Percentiles rank a stretch among this genome's conserved stretches.
These are phyloP conservation scores for Danaus melanippus DNA, from an alignment of 1,140 invertebrate species.

Conservation along the genomic window DNA sequence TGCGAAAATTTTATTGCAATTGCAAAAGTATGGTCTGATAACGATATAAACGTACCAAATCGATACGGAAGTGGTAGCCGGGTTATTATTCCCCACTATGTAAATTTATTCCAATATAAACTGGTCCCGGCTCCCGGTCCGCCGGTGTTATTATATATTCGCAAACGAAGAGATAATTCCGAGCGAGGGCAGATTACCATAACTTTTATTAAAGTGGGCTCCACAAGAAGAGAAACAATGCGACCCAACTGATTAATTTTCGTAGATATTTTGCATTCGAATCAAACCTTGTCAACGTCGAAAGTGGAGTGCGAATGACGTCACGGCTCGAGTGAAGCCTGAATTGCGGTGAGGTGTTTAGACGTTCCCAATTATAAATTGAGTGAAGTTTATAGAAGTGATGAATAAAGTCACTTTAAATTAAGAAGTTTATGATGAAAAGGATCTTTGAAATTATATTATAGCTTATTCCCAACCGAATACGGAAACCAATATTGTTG, in stretches of 20 bases:
- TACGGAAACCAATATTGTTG: no score
- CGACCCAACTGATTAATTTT: constrained; percentile 58
- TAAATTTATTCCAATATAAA: constrained; percentile 72
- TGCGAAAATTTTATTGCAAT: no score
- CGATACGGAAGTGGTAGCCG: constrained; percentile 38
- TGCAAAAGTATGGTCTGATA: constrained; percentile 30
- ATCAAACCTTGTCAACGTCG: constrained; percentile 12
- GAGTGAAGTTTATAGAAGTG: no score
- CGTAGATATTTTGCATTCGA: constrained; percentile 57
- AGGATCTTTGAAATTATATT: no score
- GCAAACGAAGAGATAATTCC: constrained; percentile 66
- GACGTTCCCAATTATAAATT: no score
- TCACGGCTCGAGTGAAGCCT: background rate
- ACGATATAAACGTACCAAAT: constrained; percentile 63
- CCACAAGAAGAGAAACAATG: constrained; percentile 51
- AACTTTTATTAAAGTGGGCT: constrained; percentile 66
- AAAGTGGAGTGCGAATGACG: constrained; percentile 27
- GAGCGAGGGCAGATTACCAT: constrained; percentile 59
- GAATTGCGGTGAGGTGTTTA: no score
- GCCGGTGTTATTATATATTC: constrained; percentile 65
- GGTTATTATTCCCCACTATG: constrained; percentile 55
- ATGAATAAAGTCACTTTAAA: no score
- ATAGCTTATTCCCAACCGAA: no score
- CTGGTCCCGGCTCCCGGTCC: constrained; percentile 29
- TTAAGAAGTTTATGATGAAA: no score